Base-by-base conservation (phyloP, 2,113 vertebrate genomes). In the Romanogobio albipinnatus region DNA sequence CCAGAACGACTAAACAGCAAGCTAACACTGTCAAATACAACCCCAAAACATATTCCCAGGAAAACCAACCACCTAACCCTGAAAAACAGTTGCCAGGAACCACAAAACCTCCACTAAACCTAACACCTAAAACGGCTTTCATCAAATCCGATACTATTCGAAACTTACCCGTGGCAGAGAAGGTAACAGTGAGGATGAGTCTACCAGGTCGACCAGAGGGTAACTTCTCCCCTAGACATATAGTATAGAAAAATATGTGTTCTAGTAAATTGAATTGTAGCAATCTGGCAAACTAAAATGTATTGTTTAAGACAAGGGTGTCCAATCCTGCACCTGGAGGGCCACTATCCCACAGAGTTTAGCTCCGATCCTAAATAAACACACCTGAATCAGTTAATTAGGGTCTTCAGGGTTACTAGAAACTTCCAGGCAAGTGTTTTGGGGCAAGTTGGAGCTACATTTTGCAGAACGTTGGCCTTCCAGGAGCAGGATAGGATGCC, bases 221-320 rank as follows among this genome's bases (percentile, higher is more conserved):
- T 90, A 88, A 90, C 82, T 85, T 76, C 80, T 84, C 56, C 51
- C 75, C 26, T 47, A 68, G 26, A 36, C 43, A n/a, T 29, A 39
- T 15, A 29, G 14, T 3, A 24, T 70, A 24, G 62, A 66, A 74
- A 83, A 2, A 64, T 24, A 33, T 4, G 26, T 39, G 26, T 4
- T 51, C 10, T 26, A 76, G 5, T 33, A 58, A 53, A 74, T 29
- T 43, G 22, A 33, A 70, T 70, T 70, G 17, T 62, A 24, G 70
- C 10, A 45, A 73, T 73, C 39, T n/a, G 10, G 4, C 39, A 73
- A 73, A 5, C 5, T 45, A 47, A 24, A 73, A 3, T 73, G 70
- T 62, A 13, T 26, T 1, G 4, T 61, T 73, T 71, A 45, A 73
- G 70, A 47, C 70, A 24, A 10, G 3, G 13, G 43, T 47, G 43